Conservation (phyloP, 2,113 vertebrate genomes). For the Podiceps cristatus region DNA sequence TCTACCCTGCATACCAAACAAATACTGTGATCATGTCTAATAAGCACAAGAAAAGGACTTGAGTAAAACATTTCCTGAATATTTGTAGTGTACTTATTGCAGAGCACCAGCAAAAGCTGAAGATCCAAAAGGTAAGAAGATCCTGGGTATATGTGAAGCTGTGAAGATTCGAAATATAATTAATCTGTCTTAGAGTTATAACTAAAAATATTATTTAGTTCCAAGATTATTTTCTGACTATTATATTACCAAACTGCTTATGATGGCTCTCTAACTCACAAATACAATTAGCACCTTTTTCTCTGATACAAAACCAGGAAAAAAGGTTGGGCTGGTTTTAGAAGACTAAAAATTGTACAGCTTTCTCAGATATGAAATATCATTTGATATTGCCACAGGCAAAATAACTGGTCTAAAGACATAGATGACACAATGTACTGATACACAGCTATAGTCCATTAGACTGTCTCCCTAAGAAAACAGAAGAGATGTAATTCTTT, state of each 20-base stretch:
- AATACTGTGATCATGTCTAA: not conserved
- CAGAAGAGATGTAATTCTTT: not conserved
- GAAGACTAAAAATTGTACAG: not conserved
- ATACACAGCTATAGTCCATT: not conserved
- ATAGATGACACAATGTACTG: not conserved
- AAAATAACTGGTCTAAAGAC: not conserved
- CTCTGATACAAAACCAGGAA: not conserved
- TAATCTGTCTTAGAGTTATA: not conserved
- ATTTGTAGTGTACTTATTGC: not conserved
- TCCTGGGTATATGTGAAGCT: not conserved
- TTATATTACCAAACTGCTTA: not conserved
- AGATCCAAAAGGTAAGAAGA: not conserved
- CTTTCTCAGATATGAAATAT: not conserved
- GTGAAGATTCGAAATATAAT: not conserved
- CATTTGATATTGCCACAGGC: not conserved
- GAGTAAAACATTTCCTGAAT: not conserved
- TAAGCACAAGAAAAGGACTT: not conserved
- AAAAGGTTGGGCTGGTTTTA: not conserved
- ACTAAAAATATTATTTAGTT: not conserved
- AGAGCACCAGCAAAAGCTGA: not conserved
- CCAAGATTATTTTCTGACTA: not conserved
- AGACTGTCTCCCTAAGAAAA: not conserved
- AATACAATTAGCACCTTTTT: not conserved
- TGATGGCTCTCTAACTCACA: not conserved
- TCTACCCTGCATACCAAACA: rapidly evolving